A percentile compares a stretch with the other conserved stretches of the same genome.
Evolutionary conservation across 2,113 vertebrate genomes (phyloP).

Genomic region (Tauraco erythrolophus): DNA sequence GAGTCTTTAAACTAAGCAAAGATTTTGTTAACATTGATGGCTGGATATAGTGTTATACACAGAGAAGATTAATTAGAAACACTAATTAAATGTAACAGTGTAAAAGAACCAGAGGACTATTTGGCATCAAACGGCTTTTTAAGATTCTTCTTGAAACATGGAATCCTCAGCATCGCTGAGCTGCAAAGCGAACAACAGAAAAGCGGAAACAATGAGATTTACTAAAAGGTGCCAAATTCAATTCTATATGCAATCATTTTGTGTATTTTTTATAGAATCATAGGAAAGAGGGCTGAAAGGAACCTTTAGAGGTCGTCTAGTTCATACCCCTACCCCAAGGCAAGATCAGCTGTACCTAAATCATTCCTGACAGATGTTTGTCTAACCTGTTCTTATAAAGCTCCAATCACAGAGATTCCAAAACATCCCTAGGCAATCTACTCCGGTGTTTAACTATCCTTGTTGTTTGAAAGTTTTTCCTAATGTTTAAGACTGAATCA

Average conservation of each 20-base stretch:
- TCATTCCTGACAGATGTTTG: conserved; percentile 70
- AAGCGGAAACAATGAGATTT: conserved; percentile 30
- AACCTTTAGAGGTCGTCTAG: conserved; percentile 61
- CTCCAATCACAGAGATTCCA: conserved; percentile 43
- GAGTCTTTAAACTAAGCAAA: conserved; percentile 68
- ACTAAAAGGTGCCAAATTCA: conserved; percentile 35
- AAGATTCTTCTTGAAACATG: conserved; percentile 19
- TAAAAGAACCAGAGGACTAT: conserved; percentile 37
- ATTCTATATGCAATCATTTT: neutral
- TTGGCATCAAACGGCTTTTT: conserved; percentile 55
- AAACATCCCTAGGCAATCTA: conserved; percentile 59
- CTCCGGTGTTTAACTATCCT: conserved; percentile 22
- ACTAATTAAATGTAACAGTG: conserved; percentile 68
- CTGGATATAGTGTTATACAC: conserved; percentile 54
- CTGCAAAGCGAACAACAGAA: neutral
- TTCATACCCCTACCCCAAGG: conserved; percentile 62
- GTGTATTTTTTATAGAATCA: neutral
- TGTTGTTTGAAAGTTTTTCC: conserved; percentile 50
- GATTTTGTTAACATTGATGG: conserved; percentile 73
- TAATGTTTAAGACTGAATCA: conserved; percentile 15
- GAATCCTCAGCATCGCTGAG: neutral
- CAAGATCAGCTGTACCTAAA: conserved; percentile 65
- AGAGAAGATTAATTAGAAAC: conserved; percentile 73
- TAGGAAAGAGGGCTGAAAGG: conserved; percentile 27
- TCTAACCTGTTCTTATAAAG: conserved; percentile 65